These are phyloP conservation scores for Cataglyphis albicans DNA, from an alignment of 2,888 invertebrate species.

Conservation along the genomic window DNA sequence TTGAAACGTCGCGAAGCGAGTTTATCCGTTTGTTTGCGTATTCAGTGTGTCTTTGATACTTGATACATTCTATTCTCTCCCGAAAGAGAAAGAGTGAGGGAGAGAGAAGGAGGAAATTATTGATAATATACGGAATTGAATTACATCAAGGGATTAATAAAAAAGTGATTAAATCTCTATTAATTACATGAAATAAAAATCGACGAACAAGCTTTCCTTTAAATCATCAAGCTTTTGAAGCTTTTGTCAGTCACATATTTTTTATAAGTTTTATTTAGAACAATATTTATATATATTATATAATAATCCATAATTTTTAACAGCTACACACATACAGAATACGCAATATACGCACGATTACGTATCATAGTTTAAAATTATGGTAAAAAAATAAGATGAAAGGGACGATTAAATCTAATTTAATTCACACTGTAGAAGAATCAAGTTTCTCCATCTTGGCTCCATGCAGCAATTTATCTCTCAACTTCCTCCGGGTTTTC, in stretches of 20 bases:
- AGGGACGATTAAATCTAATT: conserved; percentile 13
- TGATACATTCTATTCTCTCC: not conserved
- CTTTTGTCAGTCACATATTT: not conserved
- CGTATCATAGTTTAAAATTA: not conserved
- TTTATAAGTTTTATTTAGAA: not conserved
- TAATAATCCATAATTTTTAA: not conserved
- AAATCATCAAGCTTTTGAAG: not conserved
- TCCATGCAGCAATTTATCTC: conserved; percentile 26
- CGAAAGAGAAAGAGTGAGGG: too few species aligned
- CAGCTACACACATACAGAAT: too few species aligned
- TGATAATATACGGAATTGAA: not conserved
- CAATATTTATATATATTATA: not conserved
- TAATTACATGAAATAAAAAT: not conserved
- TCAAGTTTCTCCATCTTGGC: not conserved
- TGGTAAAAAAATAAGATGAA: not conserved
- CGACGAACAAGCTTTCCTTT: not conserved
- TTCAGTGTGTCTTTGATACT: too few species aligned
- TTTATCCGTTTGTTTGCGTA: not conserved
- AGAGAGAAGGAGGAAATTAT: not conserved
- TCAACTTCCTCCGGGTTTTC: conserved; percentile 6
- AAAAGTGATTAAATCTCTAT: not conserved
- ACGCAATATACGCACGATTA: not conserved
- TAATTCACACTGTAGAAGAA: not conserved
- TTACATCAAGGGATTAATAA: not conserved
- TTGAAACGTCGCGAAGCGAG: not conserved